Conservation (phyloP, 2,888 invertebrate species). For the Drosophila koepferae region DNA sequence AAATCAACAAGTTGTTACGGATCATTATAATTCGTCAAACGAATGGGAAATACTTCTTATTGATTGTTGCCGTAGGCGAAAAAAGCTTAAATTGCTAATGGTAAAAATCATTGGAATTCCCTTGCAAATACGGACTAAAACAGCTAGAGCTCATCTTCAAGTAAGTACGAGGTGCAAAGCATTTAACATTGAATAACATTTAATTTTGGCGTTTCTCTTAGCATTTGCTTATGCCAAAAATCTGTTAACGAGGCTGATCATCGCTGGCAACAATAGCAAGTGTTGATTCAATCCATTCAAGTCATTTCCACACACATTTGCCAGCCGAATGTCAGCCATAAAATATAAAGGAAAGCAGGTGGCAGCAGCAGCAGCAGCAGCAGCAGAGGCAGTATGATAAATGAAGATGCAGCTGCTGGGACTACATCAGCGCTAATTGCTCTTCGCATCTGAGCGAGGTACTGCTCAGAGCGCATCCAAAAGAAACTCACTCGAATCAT, state of each 20-base stretch:
- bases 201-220: too few relatives aligned
- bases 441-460: slow-evolving; percentile 53
- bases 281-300: slow-evolving; percentile 49
- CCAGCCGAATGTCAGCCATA: slow-evolving; percentile 49
- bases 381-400: slow-evolving; percentile 59
- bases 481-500: slow-evolving; percentile 53
- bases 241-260: not conserved
- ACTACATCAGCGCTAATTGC: slow-evolving; percentile 82
- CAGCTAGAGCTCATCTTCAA: too few relatives aligned
- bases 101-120: too few relatives aligned
- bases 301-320: slow-evolving; percentile 57
- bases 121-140: too few relatives aligned
- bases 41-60: too few relatives aligned
- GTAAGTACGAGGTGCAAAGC: too few relatives aligned
- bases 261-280: not conserved
- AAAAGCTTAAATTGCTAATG: too few relatives aligned
- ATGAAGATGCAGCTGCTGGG: slow-evolving; percentile 80
- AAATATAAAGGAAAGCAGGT: slow-evolving; percentile 51
- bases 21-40: too few relatives aligned
- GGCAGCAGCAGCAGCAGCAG: slow-evolving; percentile 24
- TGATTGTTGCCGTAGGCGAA: too few relatives aligned
- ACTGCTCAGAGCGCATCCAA: slow-evolving; percentile 21
- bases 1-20: too few relatives aligned
- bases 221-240: too few relatives aligned
- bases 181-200: too few relatives aligned